A percentile compares a stretch with the other conserved stretches of the same genome.
phyloP scores from a whole-genome alignment of 2,888 invertebrate species.

The Prenolepis imparis region DNA sequence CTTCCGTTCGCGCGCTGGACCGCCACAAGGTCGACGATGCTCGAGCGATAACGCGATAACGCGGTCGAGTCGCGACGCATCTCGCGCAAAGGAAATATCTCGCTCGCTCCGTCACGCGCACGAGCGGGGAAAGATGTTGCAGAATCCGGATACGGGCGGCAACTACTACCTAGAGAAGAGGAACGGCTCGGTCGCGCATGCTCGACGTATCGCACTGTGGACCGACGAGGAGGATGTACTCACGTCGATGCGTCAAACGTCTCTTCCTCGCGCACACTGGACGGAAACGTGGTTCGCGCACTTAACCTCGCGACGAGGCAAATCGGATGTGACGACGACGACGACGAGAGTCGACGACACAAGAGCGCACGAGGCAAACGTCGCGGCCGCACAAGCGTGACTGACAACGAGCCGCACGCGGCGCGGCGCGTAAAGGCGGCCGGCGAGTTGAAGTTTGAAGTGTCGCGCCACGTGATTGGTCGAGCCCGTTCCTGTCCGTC shows the following conservation, averaged over 20 bases:
- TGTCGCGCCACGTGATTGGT: constrained; percentile 62
- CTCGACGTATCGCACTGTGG: constrained; percentile 30
- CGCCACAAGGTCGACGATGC: background rate
- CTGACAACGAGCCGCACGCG: constrained; percentile 57
- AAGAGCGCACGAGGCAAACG: constrained; percentile 37
- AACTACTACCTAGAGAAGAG: constrained; percentile 12
- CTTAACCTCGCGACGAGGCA: constrained; percentile 21
- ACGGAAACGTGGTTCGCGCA: constrained; percentile 26
- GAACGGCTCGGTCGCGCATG: constrained; percentile 34
- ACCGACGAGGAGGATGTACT: background rate
- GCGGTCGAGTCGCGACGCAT: background rate
- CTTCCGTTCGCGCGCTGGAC: background rate
- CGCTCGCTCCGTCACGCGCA: background rate
- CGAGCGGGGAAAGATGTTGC: constrained; percentile 1
- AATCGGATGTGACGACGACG: constrained; percentile 11
- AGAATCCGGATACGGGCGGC: constrained; percentile 40
- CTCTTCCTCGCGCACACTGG: background rate
- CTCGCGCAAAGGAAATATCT: background rate
- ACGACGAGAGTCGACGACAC: background rate
- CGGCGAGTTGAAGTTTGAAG: constrained; percentile 43
- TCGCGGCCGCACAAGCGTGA: constrained; percentile 63
- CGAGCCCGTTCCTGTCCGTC: constrained; percentile 52
- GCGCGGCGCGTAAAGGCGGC: constrained; percentile 48
- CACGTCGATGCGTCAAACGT: background rate
- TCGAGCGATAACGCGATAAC: constrained; percentile 9